phyloP scores from a whole-genome alignment of 2,797 vertebrate species.

The Clarias fuscus region DNA sequence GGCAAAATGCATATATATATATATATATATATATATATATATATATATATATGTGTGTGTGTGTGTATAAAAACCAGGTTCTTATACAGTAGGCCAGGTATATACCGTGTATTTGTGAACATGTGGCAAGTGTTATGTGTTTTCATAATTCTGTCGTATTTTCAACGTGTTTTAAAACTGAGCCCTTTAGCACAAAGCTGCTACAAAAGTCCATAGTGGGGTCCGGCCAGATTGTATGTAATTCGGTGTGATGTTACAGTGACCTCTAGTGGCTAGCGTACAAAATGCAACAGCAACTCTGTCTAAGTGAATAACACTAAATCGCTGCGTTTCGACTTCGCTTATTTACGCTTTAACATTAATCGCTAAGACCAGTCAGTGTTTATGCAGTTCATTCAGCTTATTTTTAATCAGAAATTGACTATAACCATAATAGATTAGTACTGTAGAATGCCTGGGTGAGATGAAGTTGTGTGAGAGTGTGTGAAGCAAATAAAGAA shows the following conservation, averaged over 20 bases:
- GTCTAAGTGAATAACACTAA: neutral
- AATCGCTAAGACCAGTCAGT: neutral
- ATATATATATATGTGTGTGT: no score
- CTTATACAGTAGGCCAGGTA: conserved; percentile 32
- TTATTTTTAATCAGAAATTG: neutral
- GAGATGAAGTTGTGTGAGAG: neutral
- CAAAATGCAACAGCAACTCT: conserved; percentile 29
- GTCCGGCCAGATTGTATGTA: neutral
- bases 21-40: no score
- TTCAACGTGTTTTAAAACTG: neutral
- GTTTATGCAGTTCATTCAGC: conserved; percentile 22
- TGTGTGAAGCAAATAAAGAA: conserved; percentile 4
- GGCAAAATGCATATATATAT: no score
- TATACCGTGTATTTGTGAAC: conserved; percentile 44
- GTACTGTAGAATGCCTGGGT: neutral
- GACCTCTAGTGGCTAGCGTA: conserved; percentile 42
- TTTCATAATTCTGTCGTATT: conserved; percentile 5
- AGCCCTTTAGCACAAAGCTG: neutral
- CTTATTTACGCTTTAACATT: conserved; percentile 9
- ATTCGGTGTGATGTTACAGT: neutral
- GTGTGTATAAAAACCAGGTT: neutral
- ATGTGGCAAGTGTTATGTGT: conserved; percentile 21
- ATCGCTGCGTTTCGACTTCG: neutral
- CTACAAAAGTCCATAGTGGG: conserved; percentile 31
- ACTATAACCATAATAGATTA: neutral